phyloP scores from a whole-genome alignment of 2,113 vertebrate species.

The Antechinus flavipes region DNA sequence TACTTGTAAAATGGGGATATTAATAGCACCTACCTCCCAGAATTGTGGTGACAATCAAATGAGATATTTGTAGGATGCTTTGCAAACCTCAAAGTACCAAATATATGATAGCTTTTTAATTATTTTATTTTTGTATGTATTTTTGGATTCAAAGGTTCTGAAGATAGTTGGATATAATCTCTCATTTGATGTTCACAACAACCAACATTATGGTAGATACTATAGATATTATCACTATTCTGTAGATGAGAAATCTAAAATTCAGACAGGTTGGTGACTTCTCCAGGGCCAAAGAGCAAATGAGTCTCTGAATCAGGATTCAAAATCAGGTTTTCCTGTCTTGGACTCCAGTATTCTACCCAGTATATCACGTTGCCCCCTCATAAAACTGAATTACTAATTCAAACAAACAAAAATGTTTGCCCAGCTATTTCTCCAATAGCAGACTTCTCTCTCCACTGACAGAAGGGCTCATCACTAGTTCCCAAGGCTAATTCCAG shows the following conservation, averaged over 20 bases:
- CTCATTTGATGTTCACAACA: background rate
- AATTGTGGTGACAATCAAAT: background rate
- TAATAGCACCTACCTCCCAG: background rate
- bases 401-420: background rate
- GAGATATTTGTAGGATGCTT: background rate
- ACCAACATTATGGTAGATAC: background rate
- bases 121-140: background rate
- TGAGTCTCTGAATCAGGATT: background rate
- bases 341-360: background rate
- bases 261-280: background rate
- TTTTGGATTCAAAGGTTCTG: background rate
- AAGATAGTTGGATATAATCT: background rate
- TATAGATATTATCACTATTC: background rate
- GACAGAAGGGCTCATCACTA: background rate
- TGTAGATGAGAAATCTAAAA: background rate
- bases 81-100: background rate
- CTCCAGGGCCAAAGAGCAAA: background rate
- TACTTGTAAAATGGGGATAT: background rate
- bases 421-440: background rate
- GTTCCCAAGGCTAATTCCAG: background rate
- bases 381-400: background rate
- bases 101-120: background rate
- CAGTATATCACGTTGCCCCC: background rate
- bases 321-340: background rate
- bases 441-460: background rate